Percentiles rank a stretch among this genome's conserved stretches.
Conservation (phyloP, 2,113 vertebrate genomes). For the Drymodes brunneopygia region DNA sequence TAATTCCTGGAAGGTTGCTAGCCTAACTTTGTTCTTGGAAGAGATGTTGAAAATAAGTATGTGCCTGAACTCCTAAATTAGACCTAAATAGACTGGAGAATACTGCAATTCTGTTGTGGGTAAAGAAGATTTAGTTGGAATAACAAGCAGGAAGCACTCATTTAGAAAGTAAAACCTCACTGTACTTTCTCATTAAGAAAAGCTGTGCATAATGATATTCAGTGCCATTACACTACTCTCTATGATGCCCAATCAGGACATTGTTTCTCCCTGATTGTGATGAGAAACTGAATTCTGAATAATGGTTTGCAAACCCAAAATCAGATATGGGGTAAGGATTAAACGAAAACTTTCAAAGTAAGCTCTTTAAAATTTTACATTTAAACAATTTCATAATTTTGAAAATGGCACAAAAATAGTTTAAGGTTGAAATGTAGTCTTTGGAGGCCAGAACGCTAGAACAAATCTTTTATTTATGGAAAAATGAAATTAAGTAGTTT, state of each 20-base stretch:
- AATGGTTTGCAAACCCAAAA: not conserved
- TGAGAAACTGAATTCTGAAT: not conserved
- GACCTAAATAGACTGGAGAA: not conserved
- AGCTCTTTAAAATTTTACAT: not conserved
- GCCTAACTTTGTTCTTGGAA: not conserved
- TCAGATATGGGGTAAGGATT: not conserved
- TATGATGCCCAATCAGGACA: not conserved
- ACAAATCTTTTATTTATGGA: not conserved
- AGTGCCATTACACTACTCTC: not conserved
- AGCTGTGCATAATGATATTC: not conserved
- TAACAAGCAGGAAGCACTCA: not conserved
- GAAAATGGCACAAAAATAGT: not conserved
- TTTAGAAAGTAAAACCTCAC: not conserved
- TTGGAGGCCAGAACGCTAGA: not conserved
- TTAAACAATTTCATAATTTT: not conserved
- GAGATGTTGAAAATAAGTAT: not conserved
- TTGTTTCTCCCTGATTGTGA: not conserved
- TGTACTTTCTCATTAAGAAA: not conserved
- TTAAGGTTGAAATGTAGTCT: not conserved
- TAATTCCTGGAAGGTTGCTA: not conserved
- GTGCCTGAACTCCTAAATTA: not conserved
- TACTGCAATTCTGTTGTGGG: not conserved
- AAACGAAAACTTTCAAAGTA: not conserved
- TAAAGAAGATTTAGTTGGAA: not conserved
- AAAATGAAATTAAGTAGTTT: not conserved